Conservation (phyloP, 2,797 vertebrate genomes). For the Alcedo quadribrachys region DNA sequence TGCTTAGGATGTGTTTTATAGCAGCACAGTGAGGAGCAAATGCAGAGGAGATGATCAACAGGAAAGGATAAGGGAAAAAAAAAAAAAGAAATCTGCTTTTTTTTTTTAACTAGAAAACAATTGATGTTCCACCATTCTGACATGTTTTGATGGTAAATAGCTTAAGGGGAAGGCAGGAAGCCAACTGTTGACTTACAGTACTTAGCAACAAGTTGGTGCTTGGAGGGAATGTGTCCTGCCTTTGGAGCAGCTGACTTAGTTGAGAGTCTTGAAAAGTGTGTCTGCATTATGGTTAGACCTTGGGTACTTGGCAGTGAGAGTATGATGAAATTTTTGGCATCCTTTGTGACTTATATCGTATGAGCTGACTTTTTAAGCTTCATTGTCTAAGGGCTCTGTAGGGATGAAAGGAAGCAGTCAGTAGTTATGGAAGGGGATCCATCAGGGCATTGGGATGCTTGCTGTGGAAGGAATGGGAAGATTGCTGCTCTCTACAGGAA, state of each 20-base stretch:
- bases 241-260: constrained; percentile 52
- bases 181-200: constrained; percentile 67
- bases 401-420: not conserved
- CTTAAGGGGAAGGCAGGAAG: constrained; percentile 72
- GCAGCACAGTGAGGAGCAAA: constrained; percentile 1
- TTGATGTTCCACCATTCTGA: constrained; percentile 69
- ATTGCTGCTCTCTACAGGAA: not conserved
- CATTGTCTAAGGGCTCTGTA: not conserved
- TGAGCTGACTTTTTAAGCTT: not conserved
- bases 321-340: constrained; percentile 6
- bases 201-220: constrained; percentile 41
- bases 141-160: constrained; percentile 67
- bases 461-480: not conserved
- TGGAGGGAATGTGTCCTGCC: constrained; percentile 41
- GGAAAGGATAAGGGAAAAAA: constrained; percentile 38
- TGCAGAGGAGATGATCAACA: constrained; percentile 14
- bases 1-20: constrained; percentile 13
- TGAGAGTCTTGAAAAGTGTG: constrained; percentile 4
- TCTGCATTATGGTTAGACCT: constrained; percentile 7
- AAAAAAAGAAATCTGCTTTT: constrained; percentile 57
- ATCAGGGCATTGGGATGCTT: not conserved
- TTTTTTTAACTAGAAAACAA: constrained; percentile 65
- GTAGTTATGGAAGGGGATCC: not conserved
- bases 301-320: not conserved
- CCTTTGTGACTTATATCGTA: not conserved